Conservation (phyloP, 2,797 vertebrate genomes). For the Notamacropus eugenii region DNA sequence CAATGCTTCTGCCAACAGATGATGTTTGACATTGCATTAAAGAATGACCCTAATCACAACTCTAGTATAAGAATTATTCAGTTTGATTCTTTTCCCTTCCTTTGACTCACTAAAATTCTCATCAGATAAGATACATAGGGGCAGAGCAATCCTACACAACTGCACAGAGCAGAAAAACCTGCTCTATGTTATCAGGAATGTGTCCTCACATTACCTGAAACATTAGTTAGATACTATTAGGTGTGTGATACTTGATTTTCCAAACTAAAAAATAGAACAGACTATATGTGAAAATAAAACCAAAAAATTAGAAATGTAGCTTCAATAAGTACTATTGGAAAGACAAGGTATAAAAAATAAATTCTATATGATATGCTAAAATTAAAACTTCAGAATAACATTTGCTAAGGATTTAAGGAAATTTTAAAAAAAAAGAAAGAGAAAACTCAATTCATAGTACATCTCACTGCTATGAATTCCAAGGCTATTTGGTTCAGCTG, state of each 20-base stretch:
- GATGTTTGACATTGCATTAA: slow-evolving; percentile 33
- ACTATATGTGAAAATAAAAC: background rate
- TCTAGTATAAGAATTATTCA: slow-evolving; percentile 34
- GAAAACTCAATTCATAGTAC: slow-evolving; percentile 8
- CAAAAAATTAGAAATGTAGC: background rate
- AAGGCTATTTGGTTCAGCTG: background rate
- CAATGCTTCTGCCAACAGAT: slow-evolving; percentile 1
- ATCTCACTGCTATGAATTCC: background rate
- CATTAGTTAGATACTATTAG: slow-evolving; percentile 25
- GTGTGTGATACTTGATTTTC: background rate
- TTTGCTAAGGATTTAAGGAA: background rate
- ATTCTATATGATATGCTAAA: background rate
- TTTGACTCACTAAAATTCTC: slow-evolving; percentile 45
- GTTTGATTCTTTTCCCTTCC: slow-evolving; percentile 6
- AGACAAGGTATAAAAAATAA: slow-evolving; percentile 6
- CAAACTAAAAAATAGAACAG: slow-evolving; percentile 38
- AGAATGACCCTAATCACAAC: slow-evolving; percentile 8
- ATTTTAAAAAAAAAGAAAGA: slow-evolving; percentile 25
- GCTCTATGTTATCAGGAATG: background rate
- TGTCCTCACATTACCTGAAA: background rate
- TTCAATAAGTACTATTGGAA: background rate
- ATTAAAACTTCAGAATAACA: slow-evolving; percentile 20
- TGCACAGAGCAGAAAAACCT: background rate
- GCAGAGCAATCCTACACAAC: background rate
- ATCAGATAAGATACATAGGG: slow-evolving; percentile 18